These are phyloP conservation scores for Drosophila insularis DNA, from an alignment of 1,140 invertebrate species.

Conservation along the genomic window DNA sequence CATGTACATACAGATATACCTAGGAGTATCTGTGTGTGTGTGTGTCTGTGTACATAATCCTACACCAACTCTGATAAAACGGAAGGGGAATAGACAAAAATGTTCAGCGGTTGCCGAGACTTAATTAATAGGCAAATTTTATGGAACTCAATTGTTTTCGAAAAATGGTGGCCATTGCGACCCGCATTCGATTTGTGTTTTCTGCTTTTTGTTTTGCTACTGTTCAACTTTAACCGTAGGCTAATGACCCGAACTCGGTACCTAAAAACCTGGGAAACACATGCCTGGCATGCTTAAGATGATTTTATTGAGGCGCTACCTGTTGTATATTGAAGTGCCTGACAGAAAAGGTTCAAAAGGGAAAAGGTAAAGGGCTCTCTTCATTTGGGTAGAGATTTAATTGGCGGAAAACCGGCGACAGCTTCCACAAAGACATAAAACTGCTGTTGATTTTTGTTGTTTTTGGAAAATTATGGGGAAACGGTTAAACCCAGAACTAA, in stretches of 20 bases:
- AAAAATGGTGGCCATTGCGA: slow-evolving; percentile 5
- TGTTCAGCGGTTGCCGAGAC: slow-evolving; percentile 7
- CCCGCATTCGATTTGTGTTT: slow-evolving; percentile 16
- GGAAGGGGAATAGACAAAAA: neutral
- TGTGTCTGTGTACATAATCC: no score
- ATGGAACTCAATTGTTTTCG: slow-evolving; percentile 14
- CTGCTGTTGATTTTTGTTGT: neutral
- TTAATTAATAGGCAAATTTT: slow-evolving; percentile 23
- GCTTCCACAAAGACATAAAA: slow-evolving; percentile 1
- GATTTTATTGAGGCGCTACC: slow-evolving; percentile 19
- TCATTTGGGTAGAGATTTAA: slow-evolving; percentile 3
- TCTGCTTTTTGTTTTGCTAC: neutral
- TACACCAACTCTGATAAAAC: no score
- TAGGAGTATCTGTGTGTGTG: no score
- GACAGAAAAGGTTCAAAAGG: neutral
- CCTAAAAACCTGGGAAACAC: neutral
- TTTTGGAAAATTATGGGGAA: neutral
- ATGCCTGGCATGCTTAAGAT: slow-evolving; percentile 16
- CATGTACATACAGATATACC: neutral
- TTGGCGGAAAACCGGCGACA: slow-evolving; percentile 18
- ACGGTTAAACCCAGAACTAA: neutral
- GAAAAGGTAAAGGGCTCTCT: neutral
- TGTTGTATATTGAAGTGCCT: slow-evolving; percentile 6
- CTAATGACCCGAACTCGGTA: slow-evolving; percentile 9
- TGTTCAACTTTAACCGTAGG: slow-evolving; percentile 6